Base-by-base conservation (phyloP, 2,113 vertebrate species). In the Ageneiosus marmoratus region DNA sequence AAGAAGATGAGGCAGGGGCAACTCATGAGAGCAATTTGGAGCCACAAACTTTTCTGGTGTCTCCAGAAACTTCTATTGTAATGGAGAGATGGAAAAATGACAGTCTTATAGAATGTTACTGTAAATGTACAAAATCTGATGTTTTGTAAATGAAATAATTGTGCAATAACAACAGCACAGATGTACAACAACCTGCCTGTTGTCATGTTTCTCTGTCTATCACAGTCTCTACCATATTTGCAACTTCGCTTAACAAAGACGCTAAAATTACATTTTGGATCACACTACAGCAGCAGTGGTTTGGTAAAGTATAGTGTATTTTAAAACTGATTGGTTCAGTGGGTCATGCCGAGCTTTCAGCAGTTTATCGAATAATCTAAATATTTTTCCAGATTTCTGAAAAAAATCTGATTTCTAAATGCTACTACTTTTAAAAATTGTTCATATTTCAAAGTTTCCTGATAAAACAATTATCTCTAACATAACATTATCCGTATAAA, bases 11-110 rank as follows among this genome's bases (percentile, higher is more conserved):
- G 91, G 63, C 29, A 93, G 24, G 53, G 97, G 97, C 44, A 99
- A 94, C 73, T 93, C 78, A 79, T 92, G 79, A 37, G 95, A 93
- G 87, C 96, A 96, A 79, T 93, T 79, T 3, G 96, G 96, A 58
- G 91, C 82, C 84, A 98, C 93, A 80, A 97, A 99, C 55, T 89
- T 48, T 86, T 96, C 95, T 60, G 98, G 96, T 79, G 89, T 88
- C 67, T 90, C 87, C 86, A 99, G 90, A 88, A 99, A 99, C 88
- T 88, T 94, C 98, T 99, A 55, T 79, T 82, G 74, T 74, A 85
- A 89, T 22, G 86, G 86, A 6, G 85, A 86, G 67, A 83, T 27
- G 1, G 32, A 83, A 67, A 79, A 20, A 32, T 50, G 2, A 15
- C 12, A 70, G n/a, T 76, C 44, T 77, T 74, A 56, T 53, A 34